Conservation (phyloP, 1,140 invertebrate species). For the Ylistrum balloti region DNA sequence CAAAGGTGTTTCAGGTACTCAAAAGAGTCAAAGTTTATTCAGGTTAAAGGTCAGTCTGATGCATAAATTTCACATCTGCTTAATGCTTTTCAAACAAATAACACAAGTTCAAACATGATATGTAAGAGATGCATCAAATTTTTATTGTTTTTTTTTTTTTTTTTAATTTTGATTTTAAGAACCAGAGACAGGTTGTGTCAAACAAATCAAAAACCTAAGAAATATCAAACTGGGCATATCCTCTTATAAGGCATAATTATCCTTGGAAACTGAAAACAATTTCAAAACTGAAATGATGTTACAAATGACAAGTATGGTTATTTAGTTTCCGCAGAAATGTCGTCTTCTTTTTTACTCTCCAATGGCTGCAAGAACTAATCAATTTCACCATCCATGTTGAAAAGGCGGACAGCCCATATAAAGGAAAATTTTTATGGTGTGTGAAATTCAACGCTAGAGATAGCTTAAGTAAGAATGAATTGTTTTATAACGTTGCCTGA, state of each 20-base stretch:
- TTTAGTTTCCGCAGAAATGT: not conserved
- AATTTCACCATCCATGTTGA: not conserved
- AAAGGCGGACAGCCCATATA: not conserved
- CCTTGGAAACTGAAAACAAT: constrained; percentile 24
- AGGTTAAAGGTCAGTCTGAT: not conserved
- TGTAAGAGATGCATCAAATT: not conserved
- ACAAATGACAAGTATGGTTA: not conserved
- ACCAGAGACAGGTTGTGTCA: too few relatives aligned
- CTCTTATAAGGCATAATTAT: not conserved
- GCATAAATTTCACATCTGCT: too few relatives aligned
- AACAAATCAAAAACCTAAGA: too few relatives aligned
- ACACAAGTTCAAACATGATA: not conserved
- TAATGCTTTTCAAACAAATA: not conserved
- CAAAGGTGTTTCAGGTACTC: not conserved
- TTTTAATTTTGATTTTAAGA: too few relatives aligned
- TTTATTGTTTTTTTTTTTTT: not conserved
- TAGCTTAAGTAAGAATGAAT: not conserved
- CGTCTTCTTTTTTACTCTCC: not conserved
- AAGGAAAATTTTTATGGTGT: not conserved
- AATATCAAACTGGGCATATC: too few relatives aligned
- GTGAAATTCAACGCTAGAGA: not conserved
- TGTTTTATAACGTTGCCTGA: not conserved
- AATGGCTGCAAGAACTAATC: not conserved
- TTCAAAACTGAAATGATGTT: constrained; percentile 35
- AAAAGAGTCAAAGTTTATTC: not conserved